A percentile compares a stretch with the other conserved stretches of the same genome.
phyloP scores from a whole-genome alignment of 35 echinoderm and acorn worm genomes.

The Eucidaris tribuloides region DNA sequence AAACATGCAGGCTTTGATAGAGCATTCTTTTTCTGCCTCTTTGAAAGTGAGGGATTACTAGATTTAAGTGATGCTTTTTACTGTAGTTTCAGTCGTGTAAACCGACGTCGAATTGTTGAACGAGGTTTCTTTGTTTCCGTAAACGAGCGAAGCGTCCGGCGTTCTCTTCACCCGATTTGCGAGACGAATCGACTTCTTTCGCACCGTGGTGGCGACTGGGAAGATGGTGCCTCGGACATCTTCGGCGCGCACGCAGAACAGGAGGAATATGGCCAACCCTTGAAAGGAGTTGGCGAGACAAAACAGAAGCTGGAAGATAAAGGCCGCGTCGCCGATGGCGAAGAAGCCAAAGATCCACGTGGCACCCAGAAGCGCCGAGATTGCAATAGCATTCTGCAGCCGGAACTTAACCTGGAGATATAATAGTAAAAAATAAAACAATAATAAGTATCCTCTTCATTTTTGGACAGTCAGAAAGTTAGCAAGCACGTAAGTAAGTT shows the following conservation, averaged over 20 bases:
- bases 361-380: conserved; percentile 36
- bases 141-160: too few relatives aligned
- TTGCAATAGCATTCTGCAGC: conserved; percentile 37
- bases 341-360: conserved; percentile 45
- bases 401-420: conserved; percentile 15
- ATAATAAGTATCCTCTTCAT: too few relatives aligned
- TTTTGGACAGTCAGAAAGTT: too few relatives aligned
- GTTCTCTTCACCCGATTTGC: conserved; percentile 23
- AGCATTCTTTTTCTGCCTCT: too few relatives aligned
- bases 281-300: conserved; percentile 45
- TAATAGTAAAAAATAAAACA: too few relatives aligned
- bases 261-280: conserved; percentile 1
- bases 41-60: too few relatives aligned
- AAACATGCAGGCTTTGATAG: too few relatives aligned
- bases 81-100: too few relatives aligned
- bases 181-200: neutral
- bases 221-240: neutral
- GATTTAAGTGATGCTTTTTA: too few relatives aligned
- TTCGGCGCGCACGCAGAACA: conserved; percentile 21
- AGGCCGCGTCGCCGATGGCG: conserved; percentile 14
- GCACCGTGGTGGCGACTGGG: neutral
- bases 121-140: too few relatives aligned
- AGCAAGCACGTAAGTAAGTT: too few relatives aligned
- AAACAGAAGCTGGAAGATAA: conserved; percentile 39
- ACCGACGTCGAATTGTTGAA: too few relatives aligned